These are phyloP conservation scores for Drosophila navojoa DNA, from an alignment of 1,140 invertebrate species.

Conservation along the genomic window DNA sequence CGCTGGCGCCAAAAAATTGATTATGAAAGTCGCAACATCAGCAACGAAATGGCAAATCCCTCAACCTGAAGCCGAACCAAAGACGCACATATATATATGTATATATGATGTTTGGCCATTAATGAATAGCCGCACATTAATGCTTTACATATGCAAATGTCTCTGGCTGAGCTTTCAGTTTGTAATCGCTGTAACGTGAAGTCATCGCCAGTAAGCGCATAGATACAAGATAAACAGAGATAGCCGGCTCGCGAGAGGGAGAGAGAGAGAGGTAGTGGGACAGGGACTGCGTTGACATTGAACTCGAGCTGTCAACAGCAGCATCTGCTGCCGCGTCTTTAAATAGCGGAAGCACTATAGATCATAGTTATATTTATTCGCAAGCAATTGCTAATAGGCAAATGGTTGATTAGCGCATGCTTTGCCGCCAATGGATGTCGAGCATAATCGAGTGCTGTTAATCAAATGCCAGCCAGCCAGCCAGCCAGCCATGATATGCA, in stretches of 20 bases:
- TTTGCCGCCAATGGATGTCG: conserved; percentile 22
- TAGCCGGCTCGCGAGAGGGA: not conserved
- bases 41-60: conserved; percentile 58
- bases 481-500: conserved; percentile 24
- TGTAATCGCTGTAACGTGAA: conserved; percentile 63
- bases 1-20: conserved; percentile 55
- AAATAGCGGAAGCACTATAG: conserved; percentile 62
- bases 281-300: conserved; percentile 52
- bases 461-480: conserved; percentile 17
- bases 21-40: conserved; percentile 60
- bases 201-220: conserved; percentile 26
- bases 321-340: not conserved
- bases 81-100: conserved; percentile 2
- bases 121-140: conserved; percentile 56
- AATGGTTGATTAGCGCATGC: conserved; percentile 47
- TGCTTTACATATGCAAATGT: conserved; percentile 64
- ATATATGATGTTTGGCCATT: conserved; percentile 46
- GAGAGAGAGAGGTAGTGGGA: conserved; percentile 15
- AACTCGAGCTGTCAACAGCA: conserved; percentile 52
- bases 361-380: conserved; percentile 56
- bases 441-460: conserved; percentile 36
- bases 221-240: conserved; percentile 20
- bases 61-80: conserved; percentile 37
- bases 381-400: conserved; percentile 62
- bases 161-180: conserved; percentile 28